phyloP scores from a whole-genome alignment of 2,888 invertebrate species.

The Zaprionus obscuricornis region DNA sequence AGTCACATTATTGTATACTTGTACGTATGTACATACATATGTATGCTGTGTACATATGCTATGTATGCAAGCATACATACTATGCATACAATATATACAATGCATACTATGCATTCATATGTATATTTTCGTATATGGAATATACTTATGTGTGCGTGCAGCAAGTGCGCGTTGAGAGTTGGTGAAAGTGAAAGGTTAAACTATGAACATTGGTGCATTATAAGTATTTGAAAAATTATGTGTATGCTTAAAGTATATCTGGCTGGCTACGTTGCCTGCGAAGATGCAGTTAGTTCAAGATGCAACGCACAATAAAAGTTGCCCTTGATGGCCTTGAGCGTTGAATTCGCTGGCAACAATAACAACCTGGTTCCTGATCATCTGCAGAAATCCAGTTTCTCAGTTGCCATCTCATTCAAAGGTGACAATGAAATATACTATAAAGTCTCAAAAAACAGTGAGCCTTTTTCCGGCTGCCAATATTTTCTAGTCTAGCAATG shows the following conservation, averaged over 20 bases:
- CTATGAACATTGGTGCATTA: constrained; percentile 13
- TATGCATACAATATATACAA: too few relatives aligned
- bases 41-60: too few relatives aligned
- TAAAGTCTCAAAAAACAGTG: too few relatives aligned
- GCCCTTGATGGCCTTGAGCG: constrained; percentile 33
- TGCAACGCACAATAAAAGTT: background rate
- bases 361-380: constrained; percentile 49
- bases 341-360: constrained; percentile 11
- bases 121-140: too few relatives aligned
- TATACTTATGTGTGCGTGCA: too few relatives aligned
- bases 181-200: constrained; percentile 66
- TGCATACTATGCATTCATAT: too few relatives aligned
- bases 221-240: constrained; percentile 44
- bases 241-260: background rate
- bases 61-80: too few relatives aligned
- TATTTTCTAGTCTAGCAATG: too few relatives aligned
- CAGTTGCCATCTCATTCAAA: constrained; percentile 21
- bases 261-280: constrained; percentile 1
- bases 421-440: constrained; percentile 37
- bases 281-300: constrained; percentile 18
- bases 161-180: background rate
- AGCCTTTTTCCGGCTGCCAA: too few relatives aligned
- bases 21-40: too few relatives aligned
- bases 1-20: background rate
- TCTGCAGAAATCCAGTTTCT: constrained; percentile 63